Conservation (phyloP, 2,888 invertebrate species). For the Erpobdella octoculata region DNA sequence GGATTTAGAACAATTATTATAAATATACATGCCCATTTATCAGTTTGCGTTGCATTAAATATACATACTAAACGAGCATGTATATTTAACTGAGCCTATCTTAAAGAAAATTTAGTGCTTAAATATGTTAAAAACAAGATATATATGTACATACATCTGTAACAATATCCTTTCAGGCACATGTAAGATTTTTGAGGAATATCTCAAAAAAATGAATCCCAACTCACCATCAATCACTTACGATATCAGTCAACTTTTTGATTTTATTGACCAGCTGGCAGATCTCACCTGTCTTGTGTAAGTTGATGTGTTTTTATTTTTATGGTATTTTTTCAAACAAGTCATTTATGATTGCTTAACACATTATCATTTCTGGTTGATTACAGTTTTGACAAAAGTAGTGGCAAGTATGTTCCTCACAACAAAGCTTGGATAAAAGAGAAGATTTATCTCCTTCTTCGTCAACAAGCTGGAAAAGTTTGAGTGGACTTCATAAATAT, state of each 20-base stretch:
- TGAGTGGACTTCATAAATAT: background rate
- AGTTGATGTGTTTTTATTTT: conserved; percentile 44
- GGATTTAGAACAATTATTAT: too few species aligned
- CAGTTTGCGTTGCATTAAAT: background rate
- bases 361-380: conserved; percentile 25
- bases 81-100: background rate
- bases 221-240: conserved; percentile 94
- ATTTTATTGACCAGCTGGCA: conserved; percentile 89
- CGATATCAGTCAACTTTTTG: conserved; percentile 92
- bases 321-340: too few species aligned
- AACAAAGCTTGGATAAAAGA: conserved; percentile 99
- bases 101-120: background rate
- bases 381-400: conserved; percentile 71
- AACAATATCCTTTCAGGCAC: conserved; percentile 68
- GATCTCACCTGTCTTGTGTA: conserved; percentile 90
- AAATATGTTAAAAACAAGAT: too few species aligned
- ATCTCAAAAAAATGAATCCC: conserved; percentile 86
- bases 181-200: conserved; percentile 97
- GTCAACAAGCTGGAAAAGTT: conserved; percentile 74
- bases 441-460: conserved; percentile 83
- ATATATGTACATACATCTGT: too few species aligned
- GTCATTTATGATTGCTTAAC: too few species aligned
- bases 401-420: conserved; percentile 92
- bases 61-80: background rate
- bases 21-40: too few species aligned